A percentile compares a stretch with the other conserved stretches of the same genome.
Conservation (phyloP, 2,888 invertebrate species). For the Acanthosepion esculentum region DNA sequence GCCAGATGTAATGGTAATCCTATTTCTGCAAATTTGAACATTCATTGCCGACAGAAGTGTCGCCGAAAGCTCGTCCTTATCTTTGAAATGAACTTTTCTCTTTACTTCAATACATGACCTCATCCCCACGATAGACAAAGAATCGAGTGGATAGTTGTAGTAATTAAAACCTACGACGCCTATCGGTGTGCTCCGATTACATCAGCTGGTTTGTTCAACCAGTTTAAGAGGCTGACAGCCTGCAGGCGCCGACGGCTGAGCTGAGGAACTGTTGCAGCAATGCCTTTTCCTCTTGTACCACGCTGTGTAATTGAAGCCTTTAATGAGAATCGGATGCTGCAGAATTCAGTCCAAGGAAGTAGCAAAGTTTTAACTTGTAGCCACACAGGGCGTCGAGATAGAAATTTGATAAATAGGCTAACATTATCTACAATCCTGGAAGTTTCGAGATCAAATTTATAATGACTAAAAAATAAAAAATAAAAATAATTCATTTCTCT, state of each 20-base stretch:
- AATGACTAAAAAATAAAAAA: not conserved
- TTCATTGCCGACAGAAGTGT: not conserved
- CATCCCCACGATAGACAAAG: not conserved
- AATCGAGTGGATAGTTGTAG: not conserved
- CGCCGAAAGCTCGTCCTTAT: not conserved
- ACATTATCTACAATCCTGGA: not conserved
- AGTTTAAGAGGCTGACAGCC: not conserved
- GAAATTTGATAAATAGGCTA: not conserved
- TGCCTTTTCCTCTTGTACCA: not conserved
- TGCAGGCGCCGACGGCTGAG: not conserved
- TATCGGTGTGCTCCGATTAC: not conserved
- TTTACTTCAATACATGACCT: conserved; percentile 13
- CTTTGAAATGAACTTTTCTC: not conserved
- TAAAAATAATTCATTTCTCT: not conserved
- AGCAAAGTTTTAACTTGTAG: not conserved
- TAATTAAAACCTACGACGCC: not conserved
- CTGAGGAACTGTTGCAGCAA: not conserved
- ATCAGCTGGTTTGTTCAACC: not conserved
- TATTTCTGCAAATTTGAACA: not conserved
- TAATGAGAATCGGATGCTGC: not conserved
- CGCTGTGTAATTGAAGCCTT: not conserved
- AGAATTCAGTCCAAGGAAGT: not conserved
- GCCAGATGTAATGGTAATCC: not conserved
- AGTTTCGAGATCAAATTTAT: not conserved
- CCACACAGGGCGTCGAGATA: conserved; percentile 20